phyloP scores from a whole-genome alignment of 2,797 vertebrate genomes.

The Scolopax bukidnonensis region DNA sequence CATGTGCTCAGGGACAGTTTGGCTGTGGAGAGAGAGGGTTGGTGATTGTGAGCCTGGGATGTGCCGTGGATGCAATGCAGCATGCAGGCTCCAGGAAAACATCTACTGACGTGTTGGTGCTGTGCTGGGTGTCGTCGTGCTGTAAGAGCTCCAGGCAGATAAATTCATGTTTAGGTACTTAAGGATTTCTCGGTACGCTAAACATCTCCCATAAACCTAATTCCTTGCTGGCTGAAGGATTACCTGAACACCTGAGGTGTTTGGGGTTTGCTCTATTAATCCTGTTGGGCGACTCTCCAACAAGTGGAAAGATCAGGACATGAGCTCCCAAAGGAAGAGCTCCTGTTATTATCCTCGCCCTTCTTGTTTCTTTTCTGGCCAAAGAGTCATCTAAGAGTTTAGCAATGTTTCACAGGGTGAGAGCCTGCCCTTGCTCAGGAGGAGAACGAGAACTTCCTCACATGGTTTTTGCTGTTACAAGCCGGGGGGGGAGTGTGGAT shows the following conservation, averaged over 20 bases:
- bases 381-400: background rate
- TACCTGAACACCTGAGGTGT: conserved; percentile 14
- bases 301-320: background rate
- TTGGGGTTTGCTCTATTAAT: background rate
- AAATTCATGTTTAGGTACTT: background rate
- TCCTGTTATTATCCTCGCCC: background rate
- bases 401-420: background rate
- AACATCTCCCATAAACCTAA: background rate
- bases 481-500: background rate
- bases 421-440: background rate
- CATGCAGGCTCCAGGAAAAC: background rate
- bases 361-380: background rate
- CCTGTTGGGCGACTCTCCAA: background rate
- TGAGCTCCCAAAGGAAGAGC: background rate
- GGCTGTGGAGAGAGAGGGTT: background rate
- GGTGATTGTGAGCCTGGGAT: background rate
- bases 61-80: background rate
- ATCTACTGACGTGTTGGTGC: background rate
- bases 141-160: background rate
- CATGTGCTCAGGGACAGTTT: fast-evolving
- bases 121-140: background rate
- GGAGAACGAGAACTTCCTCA: background rate
- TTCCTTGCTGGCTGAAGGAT: conserved; percentile 21
- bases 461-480: background rate
- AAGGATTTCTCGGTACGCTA: fast-evolving